Evolutionary conservation across 1,140 invertebrate genomes (phyloP).

Genomic region (Lasioglossum albipes): DNA sequence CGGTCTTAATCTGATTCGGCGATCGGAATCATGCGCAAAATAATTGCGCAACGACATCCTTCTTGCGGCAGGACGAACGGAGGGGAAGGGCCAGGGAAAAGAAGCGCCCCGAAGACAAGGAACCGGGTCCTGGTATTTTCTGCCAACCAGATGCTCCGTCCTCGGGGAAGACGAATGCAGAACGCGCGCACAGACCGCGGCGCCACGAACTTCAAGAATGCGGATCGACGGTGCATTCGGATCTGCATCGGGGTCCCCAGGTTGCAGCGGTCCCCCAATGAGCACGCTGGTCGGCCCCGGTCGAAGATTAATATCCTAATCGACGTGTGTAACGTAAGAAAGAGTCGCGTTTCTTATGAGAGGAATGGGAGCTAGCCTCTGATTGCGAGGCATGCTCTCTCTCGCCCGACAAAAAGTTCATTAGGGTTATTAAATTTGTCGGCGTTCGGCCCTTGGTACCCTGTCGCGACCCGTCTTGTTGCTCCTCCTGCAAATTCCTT

Average conservation of each 20-base stretch:
- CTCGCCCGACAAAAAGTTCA: slow-evolving; percentile 25
- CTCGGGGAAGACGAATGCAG: slow-evolving; percentile 31
- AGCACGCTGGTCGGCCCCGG: neutral
- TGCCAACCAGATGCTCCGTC: slow-evolving; percentile 42
- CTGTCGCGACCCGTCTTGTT: neutral
- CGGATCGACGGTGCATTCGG: slow-evolving; percentile 54
- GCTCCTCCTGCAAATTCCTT: neutral
- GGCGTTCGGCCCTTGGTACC: neutral
- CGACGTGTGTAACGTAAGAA: slow-evolving; percentile 18
- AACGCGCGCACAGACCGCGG: slow-evolving; percentile 41
- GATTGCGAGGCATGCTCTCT: slow-evolving; percentile 14
- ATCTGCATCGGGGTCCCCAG: slow-evolving; percentile 32
- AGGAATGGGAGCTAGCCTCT: neutral
- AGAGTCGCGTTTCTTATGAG: neutral
- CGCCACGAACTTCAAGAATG: slow-evolving; percentile 56
- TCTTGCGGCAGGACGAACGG: slow-evolving; percentile 49
- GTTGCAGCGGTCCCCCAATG: neutral
- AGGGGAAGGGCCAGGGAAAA: neutral
- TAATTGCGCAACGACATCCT: slow-evolving; percentile 69
- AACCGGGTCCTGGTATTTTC: slow-evolving; percentile 36
- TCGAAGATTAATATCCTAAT: slow-evolving; percentile 52
- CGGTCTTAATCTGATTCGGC: slow-evolving; percentile 67
- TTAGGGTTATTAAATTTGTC: slow-evolving; percentile 48
- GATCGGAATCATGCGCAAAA: slow-evolving; percentile 74
- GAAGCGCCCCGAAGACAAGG: slow-evolving; percentile 19